Conservation (phyloP, 2,888 invertebrate species). For the Taenaris catops region DNA sequence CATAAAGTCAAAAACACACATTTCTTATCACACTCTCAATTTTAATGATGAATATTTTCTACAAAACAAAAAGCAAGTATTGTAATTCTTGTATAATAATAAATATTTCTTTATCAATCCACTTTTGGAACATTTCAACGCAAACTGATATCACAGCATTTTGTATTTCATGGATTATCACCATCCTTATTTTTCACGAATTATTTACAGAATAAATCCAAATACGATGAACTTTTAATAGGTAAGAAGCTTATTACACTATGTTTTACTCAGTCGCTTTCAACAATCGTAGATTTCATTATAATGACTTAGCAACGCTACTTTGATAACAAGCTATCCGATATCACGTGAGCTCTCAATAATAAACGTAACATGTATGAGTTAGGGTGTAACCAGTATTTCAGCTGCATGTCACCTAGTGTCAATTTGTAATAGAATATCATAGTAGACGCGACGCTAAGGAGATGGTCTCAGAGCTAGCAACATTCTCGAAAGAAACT, state of each 20-base stretch:
- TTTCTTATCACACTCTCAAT: conserved; percentile 1
- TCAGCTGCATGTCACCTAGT: no score
- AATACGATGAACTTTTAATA: conserved; percentile 15
- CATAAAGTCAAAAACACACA: no score
- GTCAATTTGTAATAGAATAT: no score
- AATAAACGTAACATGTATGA: no score
- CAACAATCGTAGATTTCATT: conserved; percentile 39
- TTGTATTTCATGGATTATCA: conserved; percentile 54
- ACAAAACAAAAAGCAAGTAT: not conserved
- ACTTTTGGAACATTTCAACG: conserved; percentile 37
- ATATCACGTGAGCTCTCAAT: conserved; percentile 34
- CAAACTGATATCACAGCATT: conserved; percentile 77
- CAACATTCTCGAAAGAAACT: no score
- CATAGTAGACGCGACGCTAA: no score
- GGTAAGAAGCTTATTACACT: conserved; percentile 17
- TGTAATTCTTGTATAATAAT: conserved; percentile 11
- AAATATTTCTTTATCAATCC: conserved; percentile 15
- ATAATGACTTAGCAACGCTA: conserved; percentile 30
- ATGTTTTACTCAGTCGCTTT: conserved; percentile 54
- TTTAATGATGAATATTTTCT: not conserved
- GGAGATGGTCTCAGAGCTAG: no score
- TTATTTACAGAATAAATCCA: conserved; percentile 34
- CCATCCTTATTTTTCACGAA: conserved; percentile 38
- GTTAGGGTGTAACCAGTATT: no score
- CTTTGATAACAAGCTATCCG: conserved; percentile 40